phyloP scores from a whole-genome alignment of 2,113 vertebrate genomes.

The Acrocephalus arundinaceus region DNA sequence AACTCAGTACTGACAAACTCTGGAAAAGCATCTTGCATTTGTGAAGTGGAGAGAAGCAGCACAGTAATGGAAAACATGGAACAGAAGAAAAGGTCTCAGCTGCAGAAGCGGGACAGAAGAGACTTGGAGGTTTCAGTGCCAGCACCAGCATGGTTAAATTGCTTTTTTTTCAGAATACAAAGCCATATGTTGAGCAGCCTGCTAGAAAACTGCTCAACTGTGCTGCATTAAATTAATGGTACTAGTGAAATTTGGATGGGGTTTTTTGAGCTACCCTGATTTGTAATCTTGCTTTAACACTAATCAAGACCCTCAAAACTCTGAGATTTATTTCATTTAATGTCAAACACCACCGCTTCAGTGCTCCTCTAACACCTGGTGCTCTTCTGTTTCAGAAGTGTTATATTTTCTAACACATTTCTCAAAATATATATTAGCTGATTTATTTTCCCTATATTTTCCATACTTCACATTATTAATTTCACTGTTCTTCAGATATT shows the following conservation, averaged over 20 bases:
- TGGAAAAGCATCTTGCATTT: not conserved
- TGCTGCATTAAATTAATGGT: rapidly evolving
- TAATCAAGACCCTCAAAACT: not conserved
- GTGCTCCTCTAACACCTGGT: not conserved
- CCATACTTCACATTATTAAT: not conserved
- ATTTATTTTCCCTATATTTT: not conserved
- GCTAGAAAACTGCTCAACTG: not conserved
- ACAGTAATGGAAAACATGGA: not conserved
- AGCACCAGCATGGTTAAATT: not conserved
- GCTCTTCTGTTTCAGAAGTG: not conserved
- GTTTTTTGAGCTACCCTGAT: not conserved
- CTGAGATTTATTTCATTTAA: not conserved
- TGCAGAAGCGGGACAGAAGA: not conserved
- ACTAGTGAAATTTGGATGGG: not conserved
- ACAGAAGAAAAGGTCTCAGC: not conserved
- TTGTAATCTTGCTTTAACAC: not conserved
- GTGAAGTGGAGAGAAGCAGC: not conserved
- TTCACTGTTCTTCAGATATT: not conserved
- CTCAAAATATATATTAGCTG: not conserved
- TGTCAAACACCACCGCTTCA: not conserved
- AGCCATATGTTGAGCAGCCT: not conserved
- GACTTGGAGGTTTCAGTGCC: not conserved
- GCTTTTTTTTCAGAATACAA: not conserved
- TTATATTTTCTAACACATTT: not conserved
- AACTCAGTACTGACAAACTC: not conserved